These are phyloP conservation scores for Agriopis leucophaearia DNA, from an alignment of 2,888 invertebrate genomes.

Conservation along the genomic window DNA sequence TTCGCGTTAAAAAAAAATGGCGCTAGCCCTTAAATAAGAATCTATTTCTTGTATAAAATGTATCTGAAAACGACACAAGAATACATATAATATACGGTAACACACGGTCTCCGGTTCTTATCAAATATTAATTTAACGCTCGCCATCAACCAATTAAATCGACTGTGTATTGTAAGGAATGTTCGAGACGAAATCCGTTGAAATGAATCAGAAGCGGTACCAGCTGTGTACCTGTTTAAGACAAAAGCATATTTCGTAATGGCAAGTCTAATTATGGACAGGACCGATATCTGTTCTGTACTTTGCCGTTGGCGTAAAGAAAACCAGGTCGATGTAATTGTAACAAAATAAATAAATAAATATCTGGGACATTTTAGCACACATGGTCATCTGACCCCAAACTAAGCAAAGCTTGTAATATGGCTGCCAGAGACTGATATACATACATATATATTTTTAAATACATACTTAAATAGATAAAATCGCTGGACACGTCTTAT, in stretches of 20 bases:
- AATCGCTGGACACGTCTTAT: no score
- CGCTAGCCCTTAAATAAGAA: background rate
- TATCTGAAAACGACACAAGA: background rate
- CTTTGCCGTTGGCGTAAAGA: background rate
- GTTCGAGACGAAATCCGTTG: constrained; percentile 24
- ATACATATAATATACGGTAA: background rate
- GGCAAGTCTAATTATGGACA: background rate
- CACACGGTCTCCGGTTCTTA: constrained; percentile 43
- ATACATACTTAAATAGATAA: no score
- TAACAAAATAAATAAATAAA: no score
- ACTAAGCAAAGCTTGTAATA: background rate
- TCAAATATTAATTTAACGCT: constrained; percentile 60
- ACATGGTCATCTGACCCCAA: no score
- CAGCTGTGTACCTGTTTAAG: constrained; percentile 12
- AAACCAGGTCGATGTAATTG: background rate
- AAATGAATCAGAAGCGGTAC: background rate
- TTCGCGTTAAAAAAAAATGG: no score
- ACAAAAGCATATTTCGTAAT: constrained; percentile 5
- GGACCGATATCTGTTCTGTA: background rate
- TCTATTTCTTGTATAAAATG: background rate
- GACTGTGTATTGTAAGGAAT: constrained; percentile 16
- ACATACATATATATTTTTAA: no score
- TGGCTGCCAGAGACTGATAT: no score
- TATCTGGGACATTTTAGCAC: no score
- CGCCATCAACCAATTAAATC: constrained; percentile 49